Percentiles rank a stretch among this genome's conserved stretches.
Conservation (phyloP, 2,113 vertebrate genomes). For the Planiliza haematocheilus region DNA sequence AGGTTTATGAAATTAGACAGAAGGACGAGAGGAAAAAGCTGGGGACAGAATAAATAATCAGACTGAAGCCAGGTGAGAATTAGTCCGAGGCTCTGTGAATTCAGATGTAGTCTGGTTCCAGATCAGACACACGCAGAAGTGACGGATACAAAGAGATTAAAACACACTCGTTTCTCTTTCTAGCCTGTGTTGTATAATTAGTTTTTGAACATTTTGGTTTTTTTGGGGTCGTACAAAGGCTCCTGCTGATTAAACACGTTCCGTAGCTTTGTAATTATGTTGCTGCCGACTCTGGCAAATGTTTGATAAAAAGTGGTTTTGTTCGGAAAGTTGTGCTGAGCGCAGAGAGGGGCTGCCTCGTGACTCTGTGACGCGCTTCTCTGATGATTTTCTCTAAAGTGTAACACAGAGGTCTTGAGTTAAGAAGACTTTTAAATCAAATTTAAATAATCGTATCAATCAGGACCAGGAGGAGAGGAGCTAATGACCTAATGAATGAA, state of each 20-base stretch:
- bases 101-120: constrained; percentile 1
- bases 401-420: constrained; percentile 40
- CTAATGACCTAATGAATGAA: too few species aligned
- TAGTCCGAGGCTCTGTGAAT: constrained; percentile 13
- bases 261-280: not conserved
- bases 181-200: not conserved
- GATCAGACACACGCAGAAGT: too few species aligned
- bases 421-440: constrained; percentile 56
- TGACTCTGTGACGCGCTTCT: not conserved
- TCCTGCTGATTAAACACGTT: not conserved
- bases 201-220: not conserved
- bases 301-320: constrained; percentile 11
- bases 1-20: constrained; percentile 50
- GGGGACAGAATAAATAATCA: constrained; percentile 33
- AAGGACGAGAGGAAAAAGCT: constrained; percentile 17
- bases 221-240: constrained; percentile 14
- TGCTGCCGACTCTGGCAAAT: not conserved
- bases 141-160: not conserved
- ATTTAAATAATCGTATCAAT: constrained; percentile 55
- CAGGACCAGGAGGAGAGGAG: too few species aligned
- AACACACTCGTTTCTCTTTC: not conserved
- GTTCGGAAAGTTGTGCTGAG: constrained; percentile 7
- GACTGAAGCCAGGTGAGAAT: constrained; percentile 11
- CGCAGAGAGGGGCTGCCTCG: not conserved
- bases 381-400: constrained; percentile 42